Evolutionary conservation across 2,797 vertebrate species (phyloP).

Genomic region (Chaetodon trifasciatus): DNA sequence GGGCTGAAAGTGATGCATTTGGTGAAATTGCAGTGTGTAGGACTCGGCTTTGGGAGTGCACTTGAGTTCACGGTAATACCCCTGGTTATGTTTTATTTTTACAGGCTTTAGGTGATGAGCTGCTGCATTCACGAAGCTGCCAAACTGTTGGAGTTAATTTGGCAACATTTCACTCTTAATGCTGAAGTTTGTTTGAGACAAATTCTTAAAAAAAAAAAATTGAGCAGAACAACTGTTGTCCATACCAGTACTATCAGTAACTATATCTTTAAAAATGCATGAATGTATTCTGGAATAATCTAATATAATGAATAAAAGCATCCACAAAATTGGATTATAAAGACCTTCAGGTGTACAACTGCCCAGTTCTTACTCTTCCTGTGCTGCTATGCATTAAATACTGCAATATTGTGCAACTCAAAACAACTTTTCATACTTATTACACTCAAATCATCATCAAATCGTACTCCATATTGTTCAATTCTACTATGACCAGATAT

Average conservation of each 20-base stretch:
- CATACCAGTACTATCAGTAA: background rate
- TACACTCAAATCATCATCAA: background rate
- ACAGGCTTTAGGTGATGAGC: conserved; percentile 11
- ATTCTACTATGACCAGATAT: conserved; percentile 5
- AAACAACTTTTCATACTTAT: background rate
- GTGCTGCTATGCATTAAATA: background rate
- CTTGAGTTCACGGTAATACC: conserved; percentile 26
- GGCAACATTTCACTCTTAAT: conserved; percentile 1
- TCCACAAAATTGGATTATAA: background rate
- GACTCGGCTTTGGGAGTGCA: conserved; percentile 23
- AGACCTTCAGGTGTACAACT: background rate
- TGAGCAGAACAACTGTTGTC: background rate
- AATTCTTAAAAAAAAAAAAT: background rate
- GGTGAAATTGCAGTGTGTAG: conserved; percentile 21
- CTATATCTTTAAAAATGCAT: background rate
- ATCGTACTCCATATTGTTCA: conserved; percentile 1
- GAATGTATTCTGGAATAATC: no score
- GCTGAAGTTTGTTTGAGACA: background rate
- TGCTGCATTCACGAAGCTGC: conserved; percentile 1
- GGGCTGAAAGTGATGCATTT: conserved; percentile 14
- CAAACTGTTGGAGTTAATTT: background rate
- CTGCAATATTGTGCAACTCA: background rate
- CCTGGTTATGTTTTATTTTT: conserved; percentile 27
- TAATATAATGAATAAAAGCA: background rate
- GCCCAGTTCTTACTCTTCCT: background rate